A percentile compares a stretch with the other conserved stretches of the same genome.
phyloP scores from a whole-genome alignment of 2,888 invertebrate genomes.

The Gnatocerus cornutus region DNA sequence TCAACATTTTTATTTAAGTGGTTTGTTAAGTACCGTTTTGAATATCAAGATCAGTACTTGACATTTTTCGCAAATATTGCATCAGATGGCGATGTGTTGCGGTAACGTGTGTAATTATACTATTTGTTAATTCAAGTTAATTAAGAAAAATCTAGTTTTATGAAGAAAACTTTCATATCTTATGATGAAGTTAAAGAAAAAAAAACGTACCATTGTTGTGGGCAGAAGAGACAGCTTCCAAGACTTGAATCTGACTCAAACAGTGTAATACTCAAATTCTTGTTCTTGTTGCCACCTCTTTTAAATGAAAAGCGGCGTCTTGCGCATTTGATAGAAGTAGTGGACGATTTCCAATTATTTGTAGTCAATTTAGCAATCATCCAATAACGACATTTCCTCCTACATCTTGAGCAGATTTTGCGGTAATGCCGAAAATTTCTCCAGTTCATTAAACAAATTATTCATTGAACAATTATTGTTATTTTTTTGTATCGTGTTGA shows the following conservation, averaged over 20 bases:
- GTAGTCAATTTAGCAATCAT: neutral
- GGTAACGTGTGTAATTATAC: too few species aligned
- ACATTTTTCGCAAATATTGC: slow-evolving; percentile 25
- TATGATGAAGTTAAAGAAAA: too few species aligned
- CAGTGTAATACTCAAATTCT: slow-evolving; percentile 15
- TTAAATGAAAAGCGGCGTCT: slow-evolving; percentile 24
- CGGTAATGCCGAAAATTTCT: neutral
- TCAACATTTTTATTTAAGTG: slow-evolving; percentile 2
- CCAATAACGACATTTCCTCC: neutral
- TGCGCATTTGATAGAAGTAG: slow-evolving; percentile 20
- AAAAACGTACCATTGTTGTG: slow-evolving; percentile 12
- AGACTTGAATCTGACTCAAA: slow-evolving; percentile 7
- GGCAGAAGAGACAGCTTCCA: neutral
- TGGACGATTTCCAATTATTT: neutral
- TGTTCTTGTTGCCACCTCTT: slow-evolving; percentile 26
- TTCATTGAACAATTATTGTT: slow-evolving; percentile 4
- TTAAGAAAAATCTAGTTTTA: too few species aligned
- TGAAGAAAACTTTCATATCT: too few species aligned
- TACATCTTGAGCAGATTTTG: neutral
- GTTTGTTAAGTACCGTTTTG: neutral
- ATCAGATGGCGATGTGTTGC: slow-evolving; percentile 27
- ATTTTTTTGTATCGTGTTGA: neutral
- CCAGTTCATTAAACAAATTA: too few species aligned
- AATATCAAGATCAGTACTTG: neutral
- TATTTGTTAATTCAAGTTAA: too few species aligned